Evolutionary conservation across 2,888 invertebrate species (phyloP).

Genomic region (Chesias legatella): DNA sequence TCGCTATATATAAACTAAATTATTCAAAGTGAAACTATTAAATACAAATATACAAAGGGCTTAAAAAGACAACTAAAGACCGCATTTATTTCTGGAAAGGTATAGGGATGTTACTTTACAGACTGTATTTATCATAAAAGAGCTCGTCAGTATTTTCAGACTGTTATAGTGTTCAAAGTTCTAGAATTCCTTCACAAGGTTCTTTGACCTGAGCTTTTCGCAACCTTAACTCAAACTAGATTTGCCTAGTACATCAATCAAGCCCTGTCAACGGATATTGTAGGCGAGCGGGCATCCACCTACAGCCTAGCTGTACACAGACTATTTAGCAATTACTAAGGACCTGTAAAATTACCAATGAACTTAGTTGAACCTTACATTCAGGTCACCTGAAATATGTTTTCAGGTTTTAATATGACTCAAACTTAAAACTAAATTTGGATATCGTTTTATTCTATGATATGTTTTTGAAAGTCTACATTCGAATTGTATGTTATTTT

Average conservation of each 20-base stretch:
- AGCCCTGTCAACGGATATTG: slow-evolving; percentile 38
- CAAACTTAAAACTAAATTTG: not conserved
- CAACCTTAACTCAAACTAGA: slow-evolving; percentile 3
- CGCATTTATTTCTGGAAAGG: too few relatives aligned
- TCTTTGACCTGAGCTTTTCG: slow-evolving; percentile 9
- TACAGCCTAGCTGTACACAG: slow-evolving; percentile 23
- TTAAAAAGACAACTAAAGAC: too few relatives aligned
- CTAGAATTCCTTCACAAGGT: slow-evolving; percentile 1
- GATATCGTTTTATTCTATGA: not conserved
- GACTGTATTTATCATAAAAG: too few relatives aligned
- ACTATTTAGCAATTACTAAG: slow-evolving; percentile 8
- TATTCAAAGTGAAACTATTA: too few relatives aligned
- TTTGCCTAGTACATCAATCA: slow-evolving; percentile 35
- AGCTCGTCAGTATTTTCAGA: too few relatives aligned
- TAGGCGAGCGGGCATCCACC: slow-evolving; percentile 42
- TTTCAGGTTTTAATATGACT: slow-evolving; percentile 5
- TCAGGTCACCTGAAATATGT: slow-evolving; percentile 18
- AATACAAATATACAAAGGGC: too few relatives aligned
- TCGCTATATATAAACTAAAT: too few relatives aligned
- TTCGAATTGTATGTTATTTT: too few relatives aligned
- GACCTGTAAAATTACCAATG: slow-evolving; percentile 16
- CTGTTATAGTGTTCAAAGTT: too few relatives aligned
- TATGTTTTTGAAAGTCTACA: too few relatives aligned
- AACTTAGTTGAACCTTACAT: slow-evolving; percentile 28
- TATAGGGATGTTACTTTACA: too few relatives aligned